phyloP scores from a whole-genome alignment of 2,797 vertebrate species.

The Rhinichthys osculus region DNA sequence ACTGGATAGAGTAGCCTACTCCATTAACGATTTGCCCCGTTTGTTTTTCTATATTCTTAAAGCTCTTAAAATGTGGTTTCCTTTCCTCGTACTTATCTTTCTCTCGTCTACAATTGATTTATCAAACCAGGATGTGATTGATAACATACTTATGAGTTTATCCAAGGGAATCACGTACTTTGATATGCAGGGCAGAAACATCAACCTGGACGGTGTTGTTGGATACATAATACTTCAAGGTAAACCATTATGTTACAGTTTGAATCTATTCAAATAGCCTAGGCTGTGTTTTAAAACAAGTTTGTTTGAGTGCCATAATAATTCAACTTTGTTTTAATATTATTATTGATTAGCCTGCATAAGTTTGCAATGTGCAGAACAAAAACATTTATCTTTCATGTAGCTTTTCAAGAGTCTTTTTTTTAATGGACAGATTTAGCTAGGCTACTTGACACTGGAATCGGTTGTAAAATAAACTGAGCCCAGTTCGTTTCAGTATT shows the following conservation, averaged over 20 bases:
- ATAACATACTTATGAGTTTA: slow-evolving; percentile 79
- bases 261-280: not conserved
- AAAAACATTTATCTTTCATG: not conserved
- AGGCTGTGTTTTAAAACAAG: not conserved
- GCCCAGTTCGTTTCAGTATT: not conserved
- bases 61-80: slow-evolving; percentile 65
- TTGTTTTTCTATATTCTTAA: not conserved
- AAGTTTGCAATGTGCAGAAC: not conserved
- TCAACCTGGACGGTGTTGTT: slow-evolving; percentile 85
- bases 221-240: slow-evolving; percentile 85
- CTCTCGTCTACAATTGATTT: slow-evolving; percentile 61
- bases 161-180: slow-evolving; percentile 79
- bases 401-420: not conserved
- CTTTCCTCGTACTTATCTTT: slow-evolving; percentile 59
- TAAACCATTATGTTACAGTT: slow-evolving; percentile 60
- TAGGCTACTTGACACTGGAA: not conserved
- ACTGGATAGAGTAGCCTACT: not conserved
- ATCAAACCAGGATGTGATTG: slow-evolving; percentile 75
- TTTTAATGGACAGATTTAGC: not conserved
- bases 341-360: not conserved
- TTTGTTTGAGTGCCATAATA: not conserved
- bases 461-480: not conserved
- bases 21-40: not conserved
- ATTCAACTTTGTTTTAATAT: not conserved
- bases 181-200: slow-evolving; percentile 74